Evolutionary conservation across 2,797 vertebrate species (phyloP), one percentile per base, ranked within the genome.

Genomic region (Tinamus major): DNA sequence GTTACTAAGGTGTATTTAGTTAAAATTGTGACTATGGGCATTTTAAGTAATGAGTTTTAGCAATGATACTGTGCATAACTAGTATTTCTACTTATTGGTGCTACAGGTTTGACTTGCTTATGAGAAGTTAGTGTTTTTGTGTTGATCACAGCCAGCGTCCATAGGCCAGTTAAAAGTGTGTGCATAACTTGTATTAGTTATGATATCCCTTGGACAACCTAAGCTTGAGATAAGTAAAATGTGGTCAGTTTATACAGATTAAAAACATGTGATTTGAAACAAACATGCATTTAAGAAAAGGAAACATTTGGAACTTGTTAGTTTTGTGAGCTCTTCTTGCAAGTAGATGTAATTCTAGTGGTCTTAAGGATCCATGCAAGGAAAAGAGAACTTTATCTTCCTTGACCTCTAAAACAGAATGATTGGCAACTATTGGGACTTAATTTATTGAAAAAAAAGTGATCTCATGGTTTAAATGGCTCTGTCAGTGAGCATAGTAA

Each of bases 261-360:
- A 84, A 93, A 97, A 97, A 67, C 96, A 96, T 42, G 90, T 96
- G 97, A 97, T 96, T 97, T 85, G 95, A 97, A 97, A 95, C 87
- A 97, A 98, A 97, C 72, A 94, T 92, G 71, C 85, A 39, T 96
- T 96, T 95, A 91, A 95, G 87, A 81, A 96, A 95, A 94, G 74
- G 93, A 95, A 97, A 95, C 97, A 97, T 97, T 97, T 98, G 97
- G 96, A 97, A 96, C 90, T 96, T 93, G 95, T 97, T 97, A 97
- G 64, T 77, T 97, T 91, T 94, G 88, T 94, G 81, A 96, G 93
- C 35, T 64, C 51, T 82, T 74, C 59, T 95, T 93, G 79, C 85
- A 94, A 93, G 95, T 62, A 69, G 63, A 95, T 93, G 75, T 87
- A 92, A 95, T 97, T 95, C 94, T 92, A 93, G 85, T 82, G 87